Conservation (phyloP, 2,888 invertebrate genomes). For the Dyspetes luteomarginatus region DNA sequence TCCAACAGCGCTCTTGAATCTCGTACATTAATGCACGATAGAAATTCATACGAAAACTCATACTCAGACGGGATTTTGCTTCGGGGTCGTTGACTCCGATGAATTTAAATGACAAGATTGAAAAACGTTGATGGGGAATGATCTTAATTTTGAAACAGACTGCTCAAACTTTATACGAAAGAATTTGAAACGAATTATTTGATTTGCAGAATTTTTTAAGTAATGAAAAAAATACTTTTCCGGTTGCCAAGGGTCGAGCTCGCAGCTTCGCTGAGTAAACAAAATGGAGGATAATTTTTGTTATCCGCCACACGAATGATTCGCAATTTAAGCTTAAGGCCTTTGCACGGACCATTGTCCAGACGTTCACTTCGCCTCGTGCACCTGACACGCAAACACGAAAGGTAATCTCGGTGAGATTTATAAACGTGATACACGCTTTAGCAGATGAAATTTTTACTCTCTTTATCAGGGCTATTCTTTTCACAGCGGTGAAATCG, state of each 20-base stretch:
- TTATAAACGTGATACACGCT: conserved; percentile 57
- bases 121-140: conserved; percentile 3
- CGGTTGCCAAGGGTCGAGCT: not conserved
- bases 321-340: not conserved
- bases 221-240: not conserved
- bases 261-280: not conserved
- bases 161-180: too few relatives aligned
- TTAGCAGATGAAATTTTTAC: conserved; percentile 43
- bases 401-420: conserved; percentile 59
- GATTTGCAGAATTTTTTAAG: too few relatives aligned
- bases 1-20: conserved; percentile 71
- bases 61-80: conserved; percentile 34
- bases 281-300: not conserved
- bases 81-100: conserved; percentile 30
- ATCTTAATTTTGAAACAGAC: too few relatives aligned
- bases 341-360: not conserved
- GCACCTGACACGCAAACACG: not conserved
- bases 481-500: conserved; percentile 25
- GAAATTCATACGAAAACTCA: conserved; percentile 71
- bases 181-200: too few relatives aligned
- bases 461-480: conserved; percentile 29
- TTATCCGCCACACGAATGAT: not conserved
- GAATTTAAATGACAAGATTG: conserved; percentile 23
- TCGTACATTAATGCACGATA: conserved; percentile 72
- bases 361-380: not conserved